phyloP scores from a whole-genome alignment of 2,888 invertebrate genomes.

The Micropterix aruncella region DNA sequence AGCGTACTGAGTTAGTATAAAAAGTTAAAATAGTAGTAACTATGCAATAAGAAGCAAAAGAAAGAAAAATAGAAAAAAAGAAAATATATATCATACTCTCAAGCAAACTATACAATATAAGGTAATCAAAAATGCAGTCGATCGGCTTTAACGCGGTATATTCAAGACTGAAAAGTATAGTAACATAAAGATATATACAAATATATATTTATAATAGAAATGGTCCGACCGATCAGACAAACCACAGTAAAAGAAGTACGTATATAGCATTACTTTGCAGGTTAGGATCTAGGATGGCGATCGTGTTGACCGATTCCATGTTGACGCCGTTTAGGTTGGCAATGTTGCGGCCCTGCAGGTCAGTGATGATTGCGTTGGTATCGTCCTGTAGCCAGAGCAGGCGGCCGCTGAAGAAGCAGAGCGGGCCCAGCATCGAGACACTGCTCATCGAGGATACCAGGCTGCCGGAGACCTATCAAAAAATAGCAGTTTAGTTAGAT shows the following conservation, averaged over 20 bases:
- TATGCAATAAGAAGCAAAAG: no score
- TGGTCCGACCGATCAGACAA: background rate
- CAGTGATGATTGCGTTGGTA: slow-evolving; percentile 59
- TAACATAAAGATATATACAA: background rate
- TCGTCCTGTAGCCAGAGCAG: slow-evolving; percentile 73
- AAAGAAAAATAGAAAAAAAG: background rate
- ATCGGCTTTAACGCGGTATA: background rate
- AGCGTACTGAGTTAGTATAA: no score
- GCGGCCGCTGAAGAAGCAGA: slow-evolving; percentile 69
- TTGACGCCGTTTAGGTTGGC: slow-evolving; percentile 50
- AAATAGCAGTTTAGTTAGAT: no score
- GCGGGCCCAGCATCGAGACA: slow-evolving; percentile 48
- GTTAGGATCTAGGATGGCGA: slow-evolving; percentile 58
- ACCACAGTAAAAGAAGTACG: background rate
- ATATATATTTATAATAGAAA: background rate
- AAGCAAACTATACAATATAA: background rate
- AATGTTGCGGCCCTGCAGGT: slow-evolving; percentile 59
- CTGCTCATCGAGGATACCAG: slow-evolving; percentile 26
- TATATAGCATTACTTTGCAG: slow-evolving; percentile 34
- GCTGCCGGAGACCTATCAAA: slow-evolving; percentile 26
- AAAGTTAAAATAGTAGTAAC: no score
- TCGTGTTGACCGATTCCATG: slow-evolving; percentile 49
- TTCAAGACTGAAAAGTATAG: background rate
- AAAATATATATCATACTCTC: no score
- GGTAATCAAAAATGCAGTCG: background rate